phyloP scores from a whole-genome alignment of 2,113 vertebrate genomes.

The Talpa occidentalis region DNA sequence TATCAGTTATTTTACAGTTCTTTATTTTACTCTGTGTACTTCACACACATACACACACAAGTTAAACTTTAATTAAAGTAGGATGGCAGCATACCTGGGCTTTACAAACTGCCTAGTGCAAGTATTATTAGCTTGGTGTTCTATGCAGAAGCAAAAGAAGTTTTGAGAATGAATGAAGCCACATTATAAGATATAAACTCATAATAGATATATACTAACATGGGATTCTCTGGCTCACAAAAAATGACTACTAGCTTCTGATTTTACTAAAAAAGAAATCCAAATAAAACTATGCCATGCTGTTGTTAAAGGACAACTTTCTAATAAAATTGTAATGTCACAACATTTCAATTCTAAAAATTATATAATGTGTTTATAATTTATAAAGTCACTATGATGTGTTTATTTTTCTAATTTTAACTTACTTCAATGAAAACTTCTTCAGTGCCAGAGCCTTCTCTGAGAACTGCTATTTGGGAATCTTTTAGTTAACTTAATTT shows the following conservation, averaged over 20 bases:
- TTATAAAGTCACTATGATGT: neutral
- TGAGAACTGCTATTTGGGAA: neutral
- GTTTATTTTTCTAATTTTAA: slow-evolving; percentile 22
- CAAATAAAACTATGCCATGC: neutral
- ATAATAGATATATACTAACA: neutral
- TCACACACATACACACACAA: neutral
- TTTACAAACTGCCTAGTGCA: neutral
- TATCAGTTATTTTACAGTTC: neutral
- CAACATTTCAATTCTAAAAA: neutral
- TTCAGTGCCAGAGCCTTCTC: neutral
- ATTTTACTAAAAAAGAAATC: neutral
- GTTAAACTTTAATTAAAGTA: neutral
- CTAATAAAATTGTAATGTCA: neutral
- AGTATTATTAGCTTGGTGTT: neutral
- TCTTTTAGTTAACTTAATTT: neutral
- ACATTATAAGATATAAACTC: neutral
- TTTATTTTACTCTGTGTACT: neutral
- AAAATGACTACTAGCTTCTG: neutral
- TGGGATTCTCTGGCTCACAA: neutral
- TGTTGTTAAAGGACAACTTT: neutral
- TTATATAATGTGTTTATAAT: neutral
- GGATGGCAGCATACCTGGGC: neutral
- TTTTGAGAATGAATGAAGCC: neutral
- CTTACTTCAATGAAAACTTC: neutral
- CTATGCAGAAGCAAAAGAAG: neutral